Evolutionary conservation across 53 echinoderm and acorn worm genomes (phyloP).

Genomic region (Holothuria scabra): DNA sequence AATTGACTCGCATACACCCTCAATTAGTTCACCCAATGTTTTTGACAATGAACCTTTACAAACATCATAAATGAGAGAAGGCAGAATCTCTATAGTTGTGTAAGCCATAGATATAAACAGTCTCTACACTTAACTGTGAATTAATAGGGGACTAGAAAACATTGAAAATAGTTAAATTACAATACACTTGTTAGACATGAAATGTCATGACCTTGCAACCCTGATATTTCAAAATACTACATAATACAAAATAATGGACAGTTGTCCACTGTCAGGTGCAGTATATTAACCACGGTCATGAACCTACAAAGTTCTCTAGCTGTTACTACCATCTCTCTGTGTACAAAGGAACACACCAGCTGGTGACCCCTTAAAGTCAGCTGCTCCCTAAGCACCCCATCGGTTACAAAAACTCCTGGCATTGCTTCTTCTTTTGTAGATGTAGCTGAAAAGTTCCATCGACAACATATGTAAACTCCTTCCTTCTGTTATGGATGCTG

Average conservation of each 20-base stretch:
- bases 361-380: not conserved
- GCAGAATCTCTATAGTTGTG: not conserved
- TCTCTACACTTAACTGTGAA: not conserved
- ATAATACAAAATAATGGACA: not conserved
- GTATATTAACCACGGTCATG: not conserved
- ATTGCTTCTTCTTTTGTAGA: not conserved
- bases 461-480: not conserved
- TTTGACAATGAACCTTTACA: not conserved
- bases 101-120: not conserved
- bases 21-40: not conserved
- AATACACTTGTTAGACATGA: too few relatives aligned
- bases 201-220: too few relatives aligned
- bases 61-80: not conserved
- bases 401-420: not conserved
- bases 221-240: too few relatives aligned
- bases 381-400: not conserved
- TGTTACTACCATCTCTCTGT: not conserved
- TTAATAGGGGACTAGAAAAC: too few relatives aligned
- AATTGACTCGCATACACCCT: not conserved
- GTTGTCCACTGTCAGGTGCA: not conserved
- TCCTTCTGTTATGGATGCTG: conserved; percentile 3
- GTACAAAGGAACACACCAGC: not conserved
- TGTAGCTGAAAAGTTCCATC: not conserved
- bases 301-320: not conserved
- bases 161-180: too few relatives aligned